These are phyloP conservation scores for Acleris laterana DNA, from an alignment of 2,888 invertebrate species.

Conservation along the genomic window DNA sequence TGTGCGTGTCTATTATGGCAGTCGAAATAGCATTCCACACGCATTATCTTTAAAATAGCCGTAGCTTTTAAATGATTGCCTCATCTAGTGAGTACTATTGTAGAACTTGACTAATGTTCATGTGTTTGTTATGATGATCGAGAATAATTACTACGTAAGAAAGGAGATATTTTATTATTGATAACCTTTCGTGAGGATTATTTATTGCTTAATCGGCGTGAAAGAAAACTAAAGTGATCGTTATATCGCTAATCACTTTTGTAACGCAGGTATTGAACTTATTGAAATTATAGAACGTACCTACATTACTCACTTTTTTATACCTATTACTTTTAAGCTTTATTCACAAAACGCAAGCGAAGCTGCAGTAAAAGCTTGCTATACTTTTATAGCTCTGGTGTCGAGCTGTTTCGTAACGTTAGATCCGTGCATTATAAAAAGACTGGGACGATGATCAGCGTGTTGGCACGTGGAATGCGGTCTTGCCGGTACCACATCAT, in stretches of 20 bases:
- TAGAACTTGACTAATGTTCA: constrained; percentile 10
- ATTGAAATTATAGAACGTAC: too few species aligned
- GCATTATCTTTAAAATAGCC: constrained; percentile 41
- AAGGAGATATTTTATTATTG: too few species aligned
- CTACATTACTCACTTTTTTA: neutral
- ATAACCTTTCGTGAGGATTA: too few species aligned
- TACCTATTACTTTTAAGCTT: neutral
- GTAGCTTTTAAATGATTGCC: constrained; percentile 21
- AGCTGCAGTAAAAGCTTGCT: neutral
- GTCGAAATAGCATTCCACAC: constrained; percentile 47
- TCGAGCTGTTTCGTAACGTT: constrained; percentile 44
- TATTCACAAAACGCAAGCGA: neutral
- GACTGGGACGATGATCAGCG: constrained; percentile 44
- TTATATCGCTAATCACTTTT: too few species aligned
- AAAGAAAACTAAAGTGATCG: too few species aligned
- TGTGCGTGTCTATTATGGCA: constrained; percentile 44
- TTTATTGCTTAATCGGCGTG: too few species aligned
- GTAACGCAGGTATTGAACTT: too few species aligned
- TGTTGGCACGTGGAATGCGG: constrained; percentile 68
- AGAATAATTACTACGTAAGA: neutral
- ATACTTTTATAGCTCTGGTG: neutral
- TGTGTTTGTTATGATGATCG: constrained; percentile 8
- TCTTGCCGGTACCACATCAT: constrained; percentile 57
- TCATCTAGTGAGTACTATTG: constrained; percentile 14
- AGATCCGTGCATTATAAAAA: constrained; percentile 46